phyloP scores from a whole-genome alignment of 2,888 invertebrate genomes.

The Chalcis sispes region DNA sequence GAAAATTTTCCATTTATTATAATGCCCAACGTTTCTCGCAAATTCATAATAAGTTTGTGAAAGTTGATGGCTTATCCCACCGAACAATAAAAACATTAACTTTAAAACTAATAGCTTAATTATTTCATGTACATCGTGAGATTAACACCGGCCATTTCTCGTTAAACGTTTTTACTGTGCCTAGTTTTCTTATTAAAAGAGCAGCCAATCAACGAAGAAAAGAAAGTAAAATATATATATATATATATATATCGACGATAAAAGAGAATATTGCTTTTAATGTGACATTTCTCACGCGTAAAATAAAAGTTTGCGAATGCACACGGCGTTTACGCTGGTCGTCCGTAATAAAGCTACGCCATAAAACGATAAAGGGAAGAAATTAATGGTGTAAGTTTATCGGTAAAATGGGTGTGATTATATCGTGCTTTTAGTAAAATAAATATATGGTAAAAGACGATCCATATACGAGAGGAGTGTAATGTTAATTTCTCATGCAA shows the following conservation, averaged over 20 bases:
- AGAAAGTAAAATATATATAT: not conserved
- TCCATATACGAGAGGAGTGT: no score
- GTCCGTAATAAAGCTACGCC: no score
- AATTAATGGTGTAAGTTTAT: no score
- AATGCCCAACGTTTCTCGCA: not conserved
- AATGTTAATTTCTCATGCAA: no score
- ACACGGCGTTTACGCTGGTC: no score
- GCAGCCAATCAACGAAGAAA: not conserved
- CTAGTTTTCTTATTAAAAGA: not conserved
- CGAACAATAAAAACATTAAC: not conserved
- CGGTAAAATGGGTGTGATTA: no score
- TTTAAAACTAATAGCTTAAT: constrained; percentile 25
- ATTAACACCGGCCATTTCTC: not conserved
- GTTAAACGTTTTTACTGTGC: constrained; percentile 4
- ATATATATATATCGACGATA: not conserved
- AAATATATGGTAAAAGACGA: no score
- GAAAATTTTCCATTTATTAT: no score
- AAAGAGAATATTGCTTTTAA: constrained; percentile 8
- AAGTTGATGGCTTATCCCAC: not conserved
- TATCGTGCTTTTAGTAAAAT: no score
- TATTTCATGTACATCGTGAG: not conserved
- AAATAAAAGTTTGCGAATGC: no score
- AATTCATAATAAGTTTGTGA: constrained; percentile 4
- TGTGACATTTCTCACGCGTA: no score
- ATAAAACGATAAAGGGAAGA: no score